Conservation (phyloP, 2,888 invertebrate species). For the Caenorhabditis drosophilae region DNA sequence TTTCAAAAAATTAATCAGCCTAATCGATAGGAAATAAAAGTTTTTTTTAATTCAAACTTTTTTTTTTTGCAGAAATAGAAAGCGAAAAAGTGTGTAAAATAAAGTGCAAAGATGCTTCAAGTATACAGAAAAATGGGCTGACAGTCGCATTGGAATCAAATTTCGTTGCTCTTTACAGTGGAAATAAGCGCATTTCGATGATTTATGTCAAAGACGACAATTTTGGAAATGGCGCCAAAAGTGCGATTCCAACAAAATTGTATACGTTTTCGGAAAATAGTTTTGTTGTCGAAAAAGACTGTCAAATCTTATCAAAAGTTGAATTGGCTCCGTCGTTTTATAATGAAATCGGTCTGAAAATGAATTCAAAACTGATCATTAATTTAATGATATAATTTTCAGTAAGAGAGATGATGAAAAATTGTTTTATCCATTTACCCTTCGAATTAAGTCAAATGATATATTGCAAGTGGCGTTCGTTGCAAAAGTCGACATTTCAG, state of each 20-base stretch:
- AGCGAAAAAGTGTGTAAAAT: conserved; percentile 6
- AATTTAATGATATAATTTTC: no score
- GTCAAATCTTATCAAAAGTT: background rate
- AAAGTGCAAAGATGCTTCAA: conserved; percentile 16
- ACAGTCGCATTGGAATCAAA: conserved; percentile 13
- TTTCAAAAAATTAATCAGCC: no score
- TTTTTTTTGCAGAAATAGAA: background rate
- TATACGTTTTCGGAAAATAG: background rate
- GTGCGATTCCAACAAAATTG: background rate
- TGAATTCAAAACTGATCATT: no score
- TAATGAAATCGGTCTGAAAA: no score
- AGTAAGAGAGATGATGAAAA: background rate
- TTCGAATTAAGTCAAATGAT: background rate
- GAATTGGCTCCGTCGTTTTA: background rate
- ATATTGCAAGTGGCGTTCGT: background rate
- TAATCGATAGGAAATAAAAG: no score
- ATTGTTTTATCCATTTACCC: background rate
- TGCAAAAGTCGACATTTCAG: background rate
- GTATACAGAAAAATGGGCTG: conserved; percentile 16
- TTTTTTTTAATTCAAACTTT: background rate
- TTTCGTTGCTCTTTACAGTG: conserved; percentile 17
- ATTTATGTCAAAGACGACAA: conserved; percentile 12
- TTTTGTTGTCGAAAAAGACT: no score
- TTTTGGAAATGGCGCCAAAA: background rate
- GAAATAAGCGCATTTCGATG: conserved; percentile 14